Evolutionary conservation across 2,888 invertebrate species (phyloP).

Genomic region (Phalangium opilio): DNA sequence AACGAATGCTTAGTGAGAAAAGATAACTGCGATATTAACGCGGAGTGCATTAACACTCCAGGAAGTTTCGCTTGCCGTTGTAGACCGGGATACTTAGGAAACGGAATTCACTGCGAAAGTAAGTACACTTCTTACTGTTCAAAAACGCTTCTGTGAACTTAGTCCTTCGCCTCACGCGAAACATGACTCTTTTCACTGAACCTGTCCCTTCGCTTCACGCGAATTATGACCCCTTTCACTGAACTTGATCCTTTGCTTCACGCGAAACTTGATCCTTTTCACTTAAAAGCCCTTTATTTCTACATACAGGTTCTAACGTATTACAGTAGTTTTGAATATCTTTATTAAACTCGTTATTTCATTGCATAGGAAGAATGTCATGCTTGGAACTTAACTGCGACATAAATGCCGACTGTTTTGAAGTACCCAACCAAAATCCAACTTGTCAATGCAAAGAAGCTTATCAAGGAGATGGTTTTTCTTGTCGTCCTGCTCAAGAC

Average conservation of each 20-base stretch:
- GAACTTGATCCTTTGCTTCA: no score
- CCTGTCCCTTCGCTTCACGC: no score
- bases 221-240: no score
- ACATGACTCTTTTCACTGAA: no score
- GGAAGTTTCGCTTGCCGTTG: slow-evolving; percentile 75
- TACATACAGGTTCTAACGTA: no score
- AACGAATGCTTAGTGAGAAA: slow-evolving; percentile 69
- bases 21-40: slow-evolving; percentile 71
- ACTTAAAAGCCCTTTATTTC: no score
- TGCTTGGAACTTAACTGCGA: slow-evolving; percentile 45
- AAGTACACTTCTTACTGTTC: no score
- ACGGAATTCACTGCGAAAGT: slow-evolving; percentile 54
- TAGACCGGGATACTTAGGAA: slow-evolving; percentile 56
- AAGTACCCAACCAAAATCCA: slow-evolving; percentile 23
- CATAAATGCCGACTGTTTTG: slow-evolving; percentile 40
- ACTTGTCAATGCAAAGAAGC: slow-evolving; percentile 52
- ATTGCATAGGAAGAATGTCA: slow-evolving; percentile 21
- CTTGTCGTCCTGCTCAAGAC: slow-evolving; percentile 28
- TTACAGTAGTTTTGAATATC: no score
- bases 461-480: slow-evolving; percentile 46
- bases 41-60: slow-evolving; percentile 63
- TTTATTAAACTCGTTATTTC: no score
- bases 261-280: no score
- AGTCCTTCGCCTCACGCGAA: no score
- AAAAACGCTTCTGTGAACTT: no score